Percentiles rank a stretch among this genome's conserved stretches.
Evolutionary conservation across 2,888 invertebrate species (phyloP).

Genomic region (Tipula lateralis): DNA sequence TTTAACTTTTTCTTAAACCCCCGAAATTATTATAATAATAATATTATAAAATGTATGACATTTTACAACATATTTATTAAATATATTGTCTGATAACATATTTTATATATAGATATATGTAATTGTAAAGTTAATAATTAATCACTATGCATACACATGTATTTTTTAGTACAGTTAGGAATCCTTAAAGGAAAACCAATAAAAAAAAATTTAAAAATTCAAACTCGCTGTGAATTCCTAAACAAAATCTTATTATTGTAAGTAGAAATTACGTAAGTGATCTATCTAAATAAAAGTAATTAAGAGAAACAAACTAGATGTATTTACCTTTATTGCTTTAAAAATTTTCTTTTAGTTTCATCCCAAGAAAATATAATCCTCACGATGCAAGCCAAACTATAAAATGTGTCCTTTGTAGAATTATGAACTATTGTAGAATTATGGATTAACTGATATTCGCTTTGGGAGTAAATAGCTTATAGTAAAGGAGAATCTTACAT

Average conservation of each 20-base stretch:
- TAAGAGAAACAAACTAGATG: not conserved
- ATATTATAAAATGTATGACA: not conserved
- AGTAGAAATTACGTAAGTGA: not conserved
- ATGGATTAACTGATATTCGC: too few relatives aligned
- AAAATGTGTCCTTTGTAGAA: too few relatives aligned
- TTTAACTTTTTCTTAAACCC: not conserved
- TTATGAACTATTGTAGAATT: too few relatives aligned
- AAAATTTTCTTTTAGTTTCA: too few relatives aligned
- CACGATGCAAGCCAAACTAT: too few relatives aligned
- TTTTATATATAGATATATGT: too few relatives aligned
- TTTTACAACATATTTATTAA: not conserved
- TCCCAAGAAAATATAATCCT: too few relatives aligned
- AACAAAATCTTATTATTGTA: not conserved
- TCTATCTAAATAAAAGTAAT: not conserved
- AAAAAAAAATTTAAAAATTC: not conserved
- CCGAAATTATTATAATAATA: not conserved
- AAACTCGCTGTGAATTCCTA: slow-evolving; percentile 11
- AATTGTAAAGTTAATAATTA: not conserved
- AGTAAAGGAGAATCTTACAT: too few relatives aligned
- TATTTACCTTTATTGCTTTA: not conserved
- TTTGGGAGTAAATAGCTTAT: too few relatives aligned
- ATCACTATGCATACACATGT: not conserved
- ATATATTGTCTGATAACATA: not conserved
- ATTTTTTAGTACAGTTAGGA: not conserved
- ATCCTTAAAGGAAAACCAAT: not conserved